Evolutionary conservation across 2,797 vertebrate genomes (phyloP), one percentile per base, ranked within the genome.

Genomic region (Peromyscus attwateri): DNA sequence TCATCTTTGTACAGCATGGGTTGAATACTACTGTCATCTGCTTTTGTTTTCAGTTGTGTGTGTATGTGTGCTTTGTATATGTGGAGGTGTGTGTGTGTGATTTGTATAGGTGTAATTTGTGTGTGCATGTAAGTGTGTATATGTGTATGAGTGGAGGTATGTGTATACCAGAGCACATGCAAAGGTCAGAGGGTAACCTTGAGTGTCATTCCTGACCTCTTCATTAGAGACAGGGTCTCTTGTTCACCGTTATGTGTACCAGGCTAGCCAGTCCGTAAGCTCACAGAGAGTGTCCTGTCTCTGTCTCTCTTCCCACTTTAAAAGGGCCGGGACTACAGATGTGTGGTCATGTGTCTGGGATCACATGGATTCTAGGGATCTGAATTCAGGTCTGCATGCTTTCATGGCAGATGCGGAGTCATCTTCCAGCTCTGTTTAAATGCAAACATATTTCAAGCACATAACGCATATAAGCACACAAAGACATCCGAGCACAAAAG

Each of bases 1-100:
- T 37, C 34, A 3, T 17, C n/a, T 12, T 40, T 1, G 0, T 14
- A 2, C 17, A 43, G 16, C 17, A 2, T 8, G 19, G 10, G 55
- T 6, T 4, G 19, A 13, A 31, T 6, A 43, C 1, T 19, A 0
- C 6, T 23, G 76, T 3, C 49, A 27, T 76, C 21, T 43, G 34
- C 8, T 37, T 71, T 76, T 27, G 23, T 43, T 76, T 46, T 76
- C 25, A 46, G 40, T 43, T 75, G 10, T 75, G 37, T 43, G 11
- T 71, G 17, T 27, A 46, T 43, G 5, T 27, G 11, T 27, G 40
- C 5, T 76, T 27, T 76, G 37, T 27, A 6, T 46, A 27, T 76
- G 4, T 76, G 31, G 34, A 70, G 66, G 14, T 71, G 34, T 71
- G 70, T 75, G 34, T 71, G 70, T 71, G n/a, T 71, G n/a, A 19